These are phyloP conservation scores for Gymnogyps californianus DNA, from an alignment of 2,113 vertebrate genomes.

Conservation along the genomic window DNA sequence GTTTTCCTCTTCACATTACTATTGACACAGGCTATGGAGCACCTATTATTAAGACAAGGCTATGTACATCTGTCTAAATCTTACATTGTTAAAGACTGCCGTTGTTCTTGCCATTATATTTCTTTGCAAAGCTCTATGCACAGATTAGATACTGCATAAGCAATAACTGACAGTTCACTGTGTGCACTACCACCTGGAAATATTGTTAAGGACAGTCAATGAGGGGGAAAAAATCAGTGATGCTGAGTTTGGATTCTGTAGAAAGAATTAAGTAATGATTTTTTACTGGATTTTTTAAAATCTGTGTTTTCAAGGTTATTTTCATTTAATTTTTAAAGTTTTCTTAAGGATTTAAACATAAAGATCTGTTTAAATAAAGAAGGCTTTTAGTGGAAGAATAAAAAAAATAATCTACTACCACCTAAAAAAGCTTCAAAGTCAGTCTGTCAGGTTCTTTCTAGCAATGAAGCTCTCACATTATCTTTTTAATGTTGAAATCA, in stretches of 20 bases:
- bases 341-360: not conserved
- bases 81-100: not conserved
- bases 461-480: conserved; percentile 62
- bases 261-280: not conserved
- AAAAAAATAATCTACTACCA: conserved; percentile 66
- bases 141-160: not conserved
- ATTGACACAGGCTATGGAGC: not conserved
- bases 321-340: not conserved
- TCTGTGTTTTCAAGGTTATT: not conserved
- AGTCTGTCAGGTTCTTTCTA: conserved; percentile 67
- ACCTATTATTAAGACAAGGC: not conserved
- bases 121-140: not conserved
- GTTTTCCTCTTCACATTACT: not conserved
- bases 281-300: not conserved
- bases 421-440: conserved; percentile 75
- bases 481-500: conserved; percentile 77
- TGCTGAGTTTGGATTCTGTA: not conserved
- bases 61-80: not conserved
- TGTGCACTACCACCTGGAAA: not conserved
- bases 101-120: not conserved
- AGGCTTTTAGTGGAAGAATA: conserved; percentile 26
- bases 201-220: not conserved
- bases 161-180: not conserved
- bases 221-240: not conserved
- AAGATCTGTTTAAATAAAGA: not conserved